Percentiles rank a stretch among this genome's conserved stretches.
Evolutionary conservation across 1,140 invertebrate species (phyloP).

Genomic region (Chelonus insularis): DNA sequence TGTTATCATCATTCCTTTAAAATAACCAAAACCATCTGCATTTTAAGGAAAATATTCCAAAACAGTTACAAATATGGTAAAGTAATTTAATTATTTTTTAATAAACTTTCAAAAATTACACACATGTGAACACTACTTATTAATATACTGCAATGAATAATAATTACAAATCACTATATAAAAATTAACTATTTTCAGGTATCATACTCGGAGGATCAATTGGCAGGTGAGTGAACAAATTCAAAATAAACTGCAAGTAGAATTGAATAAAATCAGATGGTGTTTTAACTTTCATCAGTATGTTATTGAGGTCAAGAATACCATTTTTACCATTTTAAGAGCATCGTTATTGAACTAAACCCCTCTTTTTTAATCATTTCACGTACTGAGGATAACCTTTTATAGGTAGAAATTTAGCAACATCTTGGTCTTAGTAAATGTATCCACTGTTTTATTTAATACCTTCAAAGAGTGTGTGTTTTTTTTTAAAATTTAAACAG

Average conservation of each 20-base stretch:
- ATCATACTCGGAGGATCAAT: conserved; percentile 86
- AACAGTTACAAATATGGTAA: too few species aligned
- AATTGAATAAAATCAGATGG: neutral
- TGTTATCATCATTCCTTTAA: too few species aligned
- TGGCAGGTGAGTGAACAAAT: conserved; percentile 75
- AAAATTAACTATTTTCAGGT: conserved; percentile 65
- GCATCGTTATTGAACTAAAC: conserved; percentile 35
- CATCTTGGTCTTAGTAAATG: neutral
- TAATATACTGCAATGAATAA: too few species aligned
- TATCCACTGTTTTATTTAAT: neutral
- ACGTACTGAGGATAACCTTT: conserved; percentile 46
- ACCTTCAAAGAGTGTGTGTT: conserved; percentile 9
- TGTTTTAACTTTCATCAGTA: conserved; percentile 35
- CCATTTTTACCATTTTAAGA: conserved; percentile 52
- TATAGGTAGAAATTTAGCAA: conserved; percentile 49
- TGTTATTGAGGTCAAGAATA: conserved; percentile 56
- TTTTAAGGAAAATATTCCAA: too few species aligned
- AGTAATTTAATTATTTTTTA: too few species aligned
- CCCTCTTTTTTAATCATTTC: conserved; percentile 27
- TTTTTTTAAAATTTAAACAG: too few species aligned
- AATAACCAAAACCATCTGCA: too few species aligned
- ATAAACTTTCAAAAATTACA: too few species aligned
- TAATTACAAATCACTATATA: too few species aligned
- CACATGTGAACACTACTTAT: too few species aligned
- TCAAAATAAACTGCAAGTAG: neutral